Base-by-base conservation (phyloP, 2,797 vertebrate genomes). In the Gymnopithys bicolor region DNA sequence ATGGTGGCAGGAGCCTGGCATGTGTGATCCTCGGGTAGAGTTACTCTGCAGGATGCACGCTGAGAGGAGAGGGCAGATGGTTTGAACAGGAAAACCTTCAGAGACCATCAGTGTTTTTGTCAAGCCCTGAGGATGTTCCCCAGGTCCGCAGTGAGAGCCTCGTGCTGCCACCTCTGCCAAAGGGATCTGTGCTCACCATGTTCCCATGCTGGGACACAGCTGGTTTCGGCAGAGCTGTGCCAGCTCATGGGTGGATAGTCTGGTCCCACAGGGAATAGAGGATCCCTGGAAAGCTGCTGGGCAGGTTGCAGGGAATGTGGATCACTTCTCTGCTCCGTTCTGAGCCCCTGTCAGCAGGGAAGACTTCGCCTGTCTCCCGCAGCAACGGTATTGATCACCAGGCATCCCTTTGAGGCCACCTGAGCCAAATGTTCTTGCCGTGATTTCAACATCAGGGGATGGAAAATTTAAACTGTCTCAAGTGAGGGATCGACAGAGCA, bases 201-300 rank as follows among this genome's bases (percentile, higher is more conserved):
- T 59, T 32, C 67, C 55, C 19, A 8, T 2, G 6, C 68, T 25
- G 90, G 43, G 69, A 19, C 28, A 10, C 49, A 66, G 79, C 83
- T 84, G 78, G 9, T 52, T 75, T 88, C 5, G 15, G 28, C 30
- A 23, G 82, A 83, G 56, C 79, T 33, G 41, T 56, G 55, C 64
- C 79, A 91, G 32, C 10, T 62, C 18, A 1, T 24, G 87, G 62
- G 62, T 4, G 64, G 68, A 35, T 4, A 27, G 45, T 12, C 78
- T n/a, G 86, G 69, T 91, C 86, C 90, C 67, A 27, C 32, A 5
- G 62, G 88, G 90, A 63, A 33, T 0, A 53, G 78, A 67, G 60
- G 84, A 84, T 92, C 93, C 84, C 64, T 94, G 90, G 90, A 90
- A 89, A 83, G 83, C 90, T 66, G 84, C 78, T 51, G 62, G 49